phyloP scores from a whole-genome alignment of 2,797 vertebrate genomes.

The Taenioides sp. region DNA sequence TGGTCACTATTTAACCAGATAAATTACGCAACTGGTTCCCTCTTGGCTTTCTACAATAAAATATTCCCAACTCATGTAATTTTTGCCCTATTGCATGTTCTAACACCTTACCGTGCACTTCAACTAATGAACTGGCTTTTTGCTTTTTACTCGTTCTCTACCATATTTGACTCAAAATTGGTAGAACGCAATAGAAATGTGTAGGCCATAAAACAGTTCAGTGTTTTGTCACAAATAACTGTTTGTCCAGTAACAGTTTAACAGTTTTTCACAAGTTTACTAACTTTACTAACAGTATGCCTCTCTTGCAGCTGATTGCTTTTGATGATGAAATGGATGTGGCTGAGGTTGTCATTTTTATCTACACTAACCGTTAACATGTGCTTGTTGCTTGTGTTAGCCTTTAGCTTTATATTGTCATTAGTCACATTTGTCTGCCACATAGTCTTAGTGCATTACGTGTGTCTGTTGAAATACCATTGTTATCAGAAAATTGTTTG shows the following conservation, averaged over 20 bases:
- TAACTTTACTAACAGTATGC: constrained; percentile 76
- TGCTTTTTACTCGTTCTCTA: not conserved
- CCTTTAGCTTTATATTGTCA: constrained; percentile 37
- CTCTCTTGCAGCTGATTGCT: constrained; percentile 89
- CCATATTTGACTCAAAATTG: constrained; percentile 14
- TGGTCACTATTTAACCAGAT: not conserved
- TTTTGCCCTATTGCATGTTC: constrained; percentile 46
- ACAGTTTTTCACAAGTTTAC: constrained; percentile 16
- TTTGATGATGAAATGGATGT: constrained; percentile 97
- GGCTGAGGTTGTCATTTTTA: constrained; percentile 90
- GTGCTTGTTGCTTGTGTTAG: constrained; percentile 44
- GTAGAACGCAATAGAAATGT: not conserved
- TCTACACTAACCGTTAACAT: constrained; percentile 56
- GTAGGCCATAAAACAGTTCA: constrained; percentile 6
- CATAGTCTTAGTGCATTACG: constrained; percentile 28
- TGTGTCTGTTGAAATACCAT: constrained; percentile 13
- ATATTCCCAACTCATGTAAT: not conserved
- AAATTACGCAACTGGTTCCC: not conserved
- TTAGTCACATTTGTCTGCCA: constrained; percentile 39
- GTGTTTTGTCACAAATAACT: not conserved
- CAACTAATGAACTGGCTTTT: constrained; percentile 16
- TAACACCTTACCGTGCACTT: constrained; percentile 17
- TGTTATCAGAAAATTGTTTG: not conserved
- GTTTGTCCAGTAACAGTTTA: constrained; percentile 39
- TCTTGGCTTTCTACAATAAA: not conserved